Conservation (phyloP, 2,888 invertebrate genomes). For the Deladenus siricidicola region DNA sequence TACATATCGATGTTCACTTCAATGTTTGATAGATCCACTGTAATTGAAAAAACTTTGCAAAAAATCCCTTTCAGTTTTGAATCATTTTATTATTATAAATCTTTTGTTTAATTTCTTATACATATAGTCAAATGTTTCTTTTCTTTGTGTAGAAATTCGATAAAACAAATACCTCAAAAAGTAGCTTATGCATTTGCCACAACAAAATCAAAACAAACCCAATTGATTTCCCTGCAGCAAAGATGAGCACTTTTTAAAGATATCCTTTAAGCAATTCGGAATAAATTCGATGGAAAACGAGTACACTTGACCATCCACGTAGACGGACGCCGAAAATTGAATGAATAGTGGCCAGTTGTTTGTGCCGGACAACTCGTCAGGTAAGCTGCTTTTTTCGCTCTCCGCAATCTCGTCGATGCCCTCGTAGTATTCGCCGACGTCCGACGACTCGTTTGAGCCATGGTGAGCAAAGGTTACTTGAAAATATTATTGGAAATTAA, state of each 20-base stretch:
- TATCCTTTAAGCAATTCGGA: constrained; percentile 27
- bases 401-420: not conserved
- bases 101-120: not conserved
- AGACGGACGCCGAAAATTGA: constrained; percentile 23
- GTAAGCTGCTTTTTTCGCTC: constrained; percentile 8
- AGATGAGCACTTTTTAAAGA: constrained; percentile 16
- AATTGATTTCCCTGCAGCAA: constrained; percentile 3
- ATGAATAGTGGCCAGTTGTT: constrained; percentile 30
- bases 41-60: not conserved
- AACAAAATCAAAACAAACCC: not conserved
- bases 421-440: constrained; percentile 8
- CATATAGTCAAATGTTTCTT: not conserved
- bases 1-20: constrained; percentile 27
- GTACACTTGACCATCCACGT: constrained; percentile 17
- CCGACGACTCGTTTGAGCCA: constrained; percentile 7
- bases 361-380: not conserved
- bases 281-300: constrained; percentile 21
- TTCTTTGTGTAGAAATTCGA: not conserved
- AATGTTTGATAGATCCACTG: not conserved
- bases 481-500: too few species aligned
- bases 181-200: not conserved
- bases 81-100: too few species aligned
- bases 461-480: not conserved
- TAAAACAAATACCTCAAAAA: not conserved
- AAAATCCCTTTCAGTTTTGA: not conserved